Conservation (phyloP, 2,888 invertebrate genomes). For the Netelia virgata region DNA sequence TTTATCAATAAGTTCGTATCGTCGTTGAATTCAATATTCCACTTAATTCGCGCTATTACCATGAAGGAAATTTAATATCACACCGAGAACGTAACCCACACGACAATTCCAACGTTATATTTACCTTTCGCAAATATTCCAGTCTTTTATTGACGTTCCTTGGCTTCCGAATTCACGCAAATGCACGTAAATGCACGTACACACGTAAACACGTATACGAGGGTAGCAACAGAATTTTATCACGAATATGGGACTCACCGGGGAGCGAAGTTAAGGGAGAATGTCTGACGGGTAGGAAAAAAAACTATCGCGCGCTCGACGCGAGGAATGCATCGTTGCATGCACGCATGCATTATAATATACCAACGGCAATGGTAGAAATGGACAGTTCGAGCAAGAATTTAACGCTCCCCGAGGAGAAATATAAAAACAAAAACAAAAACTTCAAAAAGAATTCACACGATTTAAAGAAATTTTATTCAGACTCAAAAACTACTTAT, state of each 20-base stretch:
- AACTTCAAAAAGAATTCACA: too few species aligned
- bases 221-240: background rate
- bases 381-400: background rate
- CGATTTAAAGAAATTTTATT: too few species aligned
- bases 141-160: background rate
- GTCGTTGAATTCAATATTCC: background rate
- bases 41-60: background rate
- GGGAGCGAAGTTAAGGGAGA: background rate
- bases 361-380: background rate
- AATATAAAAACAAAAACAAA: too few species aligned
- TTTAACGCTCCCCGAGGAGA: too few species aligned
- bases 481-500: too few species aligned
- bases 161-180: background rate
- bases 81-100: background rate
- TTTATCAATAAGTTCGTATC: background rate
- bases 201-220: background rate
- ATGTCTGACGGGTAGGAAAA: background rate
- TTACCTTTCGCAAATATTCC: background rate
- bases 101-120: constrained; percentile 13
- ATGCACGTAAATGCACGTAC: background rate
- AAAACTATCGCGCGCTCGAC: background rate
- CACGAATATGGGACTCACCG: background rate
- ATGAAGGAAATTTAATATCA: background rate
- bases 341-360: background rate
- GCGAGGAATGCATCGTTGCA: constrained; percentile 19